Conservation (phyloP, 2,113 vertebrate species). For the Ginglymostoma cirratum region DNA sequence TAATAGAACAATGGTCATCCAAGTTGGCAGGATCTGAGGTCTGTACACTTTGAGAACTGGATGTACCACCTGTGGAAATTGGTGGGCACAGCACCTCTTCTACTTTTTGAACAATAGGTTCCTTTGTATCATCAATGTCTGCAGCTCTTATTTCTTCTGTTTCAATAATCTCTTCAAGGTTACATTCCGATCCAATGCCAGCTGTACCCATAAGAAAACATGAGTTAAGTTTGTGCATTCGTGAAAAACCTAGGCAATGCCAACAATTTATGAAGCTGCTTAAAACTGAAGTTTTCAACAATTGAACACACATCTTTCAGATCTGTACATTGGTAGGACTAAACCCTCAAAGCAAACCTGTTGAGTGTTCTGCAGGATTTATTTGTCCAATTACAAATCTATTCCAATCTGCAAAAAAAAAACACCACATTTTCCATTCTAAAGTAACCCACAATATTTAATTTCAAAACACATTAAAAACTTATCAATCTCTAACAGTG, state of each 20-base stretch:
- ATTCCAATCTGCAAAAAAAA: not conserved
- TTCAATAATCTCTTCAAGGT: constrained; percentile 77
- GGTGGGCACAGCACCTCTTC: constrained; percentile 48
- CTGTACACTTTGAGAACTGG: constrained; percentile 44
- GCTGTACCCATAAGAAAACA: constrained; percentile 46
- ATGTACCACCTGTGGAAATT: constrained; percentile 43
- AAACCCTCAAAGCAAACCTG: not conserved
- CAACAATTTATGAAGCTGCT: not conserved
- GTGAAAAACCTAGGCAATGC: not conserved
- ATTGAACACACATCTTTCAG: not conserved
- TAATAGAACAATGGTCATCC: constrained; percentile 42
- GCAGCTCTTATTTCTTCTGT: constrained; percentile 64
- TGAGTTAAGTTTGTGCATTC: not conserved
- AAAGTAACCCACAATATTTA: not conserved
- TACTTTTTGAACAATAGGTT: constrained; percentile 46
- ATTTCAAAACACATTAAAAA: not conserved
- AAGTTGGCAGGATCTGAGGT: constrained; percentile 46
- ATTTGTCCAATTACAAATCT: not conserved
- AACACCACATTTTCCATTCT: not conserved
- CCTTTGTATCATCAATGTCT: constrained; percentile 44
- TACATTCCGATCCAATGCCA: constrained; percentile 52
- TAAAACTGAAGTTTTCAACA: not conserved
- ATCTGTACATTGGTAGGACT: not conserved
- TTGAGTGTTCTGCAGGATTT: not conserved
- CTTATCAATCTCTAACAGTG: not conserved